These are phyloP conservation scores for Cynodonichthys magdalenae DNA, from an alignment of 2,797 vertebrate genomes.

Conservation along the genomic window DNA sequence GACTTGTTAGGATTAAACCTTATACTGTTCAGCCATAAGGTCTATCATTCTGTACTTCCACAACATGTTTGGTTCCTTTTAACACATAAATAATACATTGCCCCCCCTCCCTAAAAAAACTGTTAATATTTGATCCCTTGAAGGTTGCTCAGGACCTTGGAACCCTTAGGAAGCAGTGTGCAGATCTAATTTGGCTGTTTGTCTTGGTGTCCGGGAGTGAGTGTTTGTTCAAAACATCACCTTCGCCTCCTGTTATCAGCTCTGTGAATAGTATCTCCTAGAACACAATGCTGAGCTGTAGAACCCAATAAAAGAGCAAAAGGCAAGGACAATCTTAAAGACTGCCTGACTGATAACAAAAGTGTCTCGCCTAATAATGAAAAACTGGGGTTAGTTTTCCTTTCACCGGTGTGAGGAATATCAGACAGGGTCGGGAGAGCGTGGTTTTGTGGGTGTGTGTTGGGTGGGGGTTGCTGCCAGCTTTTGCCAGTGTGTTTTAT, in stretches of 20 bases:
- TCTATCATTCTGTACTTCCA: conserved; percentile 48
- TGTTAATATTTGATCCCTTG: conserved; percentile 59
- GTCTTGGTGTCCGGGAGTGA: conserved; percentile 50
- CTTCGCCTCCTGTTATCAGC: conserved; percentile 77
- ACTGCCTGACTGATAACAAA: conserved; percentile 79
- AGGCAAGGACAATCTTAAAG: conserved; percentile 83
- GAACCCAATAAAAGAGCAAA: conserved; percentile 83
- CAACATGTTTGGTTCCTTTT: conserved; percentile 49
- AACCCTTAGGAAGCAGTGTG: conserved; percentile 67
- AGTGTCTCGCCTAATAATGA: conserved; percentile 83
- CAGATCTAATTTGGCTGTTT: conserved; percentile 73
- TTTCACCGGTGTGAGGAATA: conserved; percentile 45
- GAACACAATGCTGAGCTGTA: conserved; percentile 77
- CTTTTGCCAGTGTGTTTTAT: conserved; percentile 81
- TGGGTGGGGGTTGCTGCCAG: conserved; percentile 56
- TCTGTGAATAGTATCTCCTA: conserved; percentile 84
- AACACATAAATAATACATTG: conserved; percentile 52
- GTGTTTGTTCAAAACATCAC: conserved; percentile 71
- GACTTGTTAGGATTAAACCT: too few species aligned
- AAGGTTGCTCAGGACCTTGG: conserved; percentile 47
- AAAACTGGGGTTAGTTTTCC: conserved; percentile 72
- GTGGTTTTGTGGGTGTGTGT: conserved; percentile 8
- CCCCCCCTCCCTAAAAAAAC: conserved; percentile 19
- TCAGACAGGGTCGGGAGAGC: conserved; percentile 33
- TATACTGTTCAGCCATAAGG: conserved; percentile 45